Evolutionary conservation across 2,888 invertebrate species (phyloP).

Genomic region (Nasonovia ribisnigri): DNA sequence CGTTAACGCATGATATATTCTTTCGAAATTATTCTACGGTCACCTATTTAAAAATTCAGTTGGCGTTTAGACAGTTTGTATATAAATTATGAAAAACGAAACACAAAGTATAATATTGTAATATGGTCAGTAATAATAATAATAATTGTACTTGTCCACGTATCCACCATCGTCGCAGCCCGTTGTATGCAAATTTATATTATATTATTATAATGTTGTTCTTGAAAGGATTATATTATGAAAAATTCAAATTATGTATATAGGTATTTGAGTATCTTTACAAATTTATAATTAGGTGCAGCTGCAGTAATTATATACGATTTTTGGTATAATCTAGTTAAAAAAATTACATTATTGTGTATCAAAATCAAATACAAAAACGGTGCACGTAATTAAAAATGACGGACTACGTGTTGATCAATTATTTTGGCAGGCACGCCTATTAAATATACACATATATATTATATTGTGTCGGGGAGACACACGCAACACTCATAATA

Average conservation of each 20-base stretch:
- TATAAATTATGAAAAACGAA: not conserved
- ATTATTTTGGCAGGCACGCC: not conserved
- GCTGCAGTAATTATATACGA: not conserved
- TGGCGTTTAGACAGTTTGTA: not conserved
- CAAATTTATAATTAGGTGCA: not conserved
- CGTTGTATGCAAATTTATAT: not conserved
- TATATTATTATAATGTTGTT: not conserved
- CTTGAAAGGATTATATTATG: not conserved
- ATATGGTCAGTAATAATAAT: not conserved
- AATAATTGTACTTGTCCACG: not conserved
- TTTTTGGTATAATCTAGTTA: not conserved
- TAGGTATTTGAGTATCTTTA: not conserved
- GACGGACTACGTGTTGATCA: not conserved
- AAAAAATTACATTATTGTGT: not conserved
- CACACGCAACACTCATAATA: not conserved
- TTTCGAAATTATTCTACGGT: not conserved
- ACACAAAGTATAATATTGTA: not conserved
- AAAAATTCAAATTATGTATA: not conserved
- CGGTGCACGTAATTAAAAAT: not conserved
- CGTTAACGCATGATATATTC: not conserved
- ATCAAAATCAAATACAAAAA: not conserved
- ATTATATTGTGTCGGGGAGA: not conserved
- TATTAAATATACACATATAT: not conserved
- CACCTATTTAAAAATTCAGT: not conserved
- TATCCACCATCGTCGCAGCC: not conserved